These are phyloP conservation scores for Rattus rattus DNA, from an alignment of 2,113 vertebrate species.

Conservation along the genomic window DNA sequence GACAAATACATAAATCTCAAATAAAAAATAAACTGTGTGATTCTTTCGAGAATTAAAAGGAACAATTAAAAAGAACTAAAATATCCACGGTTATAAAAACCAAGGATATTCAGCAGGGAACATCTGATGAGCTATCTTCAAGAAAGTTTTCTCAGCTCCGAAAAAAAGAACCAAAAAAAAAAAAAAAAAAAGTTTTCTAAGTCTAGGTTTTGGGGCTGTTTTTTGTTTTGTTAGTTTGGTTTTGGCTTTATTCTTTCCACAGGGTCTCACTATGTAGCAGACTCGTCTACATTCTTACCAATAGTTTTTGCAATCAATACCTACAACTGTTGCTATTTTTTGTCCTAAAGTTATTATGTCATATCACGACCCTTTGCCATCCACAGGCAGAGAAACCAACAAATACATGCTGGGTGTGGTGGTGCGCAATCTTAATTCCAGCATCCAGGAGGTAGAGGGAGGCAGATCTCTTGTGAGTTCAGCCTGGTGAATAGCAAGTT, in stretches of 20 bases:
- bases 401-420: not conserved
- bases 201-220: not conserved
- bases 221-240: not conserved
- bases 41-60: not conserved
- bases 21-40: not conserved
- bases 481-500: not conserved
- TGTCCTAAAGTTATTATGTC: too few species aligned
- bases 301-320: not conserved
- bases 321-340: not conserved
- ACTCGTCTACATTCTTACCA: not conserved
- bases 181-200: not conserved
- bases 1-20: not conserved
- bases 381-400: not conserved
- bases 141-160: not conserved
- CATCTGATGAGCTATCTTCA: not conserved
- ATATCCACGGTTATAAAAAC: not conserved
- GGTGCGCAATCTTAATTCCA: not conserved
- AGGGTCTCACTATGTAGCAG: not conserved
- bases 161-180: too few species aligned
- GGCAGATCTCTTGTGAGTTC: not conserved
- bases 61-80: not conserved
- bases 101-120: not conserved
- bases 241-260: not conserved
- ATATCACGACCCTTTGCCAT: not conserved
- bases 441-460: too few species aligned